Percentiles rank a stretch among this genome's conserved stretches.
Evolutionary conservation across 2,888 invertebrate species (phyloP).

Genomic region (Aquatica leii): DNA sequence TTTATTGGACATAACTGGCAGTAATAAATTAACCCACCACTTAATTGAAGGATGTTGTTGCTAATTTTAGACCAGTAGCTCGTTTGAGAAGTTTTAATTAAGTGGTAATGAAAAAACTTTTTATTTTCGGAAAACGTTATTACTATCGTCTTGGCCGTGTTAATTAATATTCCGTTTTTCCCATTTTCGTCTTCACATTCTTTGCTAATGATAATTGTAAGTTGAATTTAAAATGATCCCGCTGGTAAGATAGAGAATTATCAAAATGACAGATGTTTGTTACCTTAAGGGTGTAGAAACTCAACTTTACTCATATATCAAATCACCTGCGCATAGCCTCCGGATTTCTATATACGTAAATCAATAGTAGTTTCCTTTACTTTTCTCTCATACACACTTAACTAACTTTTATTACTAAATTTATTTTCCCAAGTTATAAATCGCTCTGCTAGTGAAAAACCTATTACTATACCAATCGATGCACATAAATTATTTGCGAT

Average conservation of each 20-base stretch:
- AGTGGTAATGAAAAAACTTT: constrained; percentile 35
- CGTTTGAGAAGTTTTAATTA: constrained; percentile 37
- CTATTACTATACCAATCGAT: no score
- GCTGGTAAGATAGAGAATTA: not conserved
- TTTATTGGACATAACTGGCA: constrained; percentile 31
- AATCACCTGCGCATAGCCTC: constrained; percentile 20
- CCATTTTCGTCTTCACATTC: no score
- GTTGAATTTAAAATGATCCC: not conserved
- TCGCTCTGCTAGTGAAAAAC: no score
- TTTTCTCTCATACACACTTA: constrained; percentile 7
- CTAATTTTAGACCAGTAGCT: constrained; percentile 24
- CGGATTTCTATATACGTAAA: constrained; percentile 16
- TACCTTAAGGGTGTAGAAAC: constrained; percentile 3
- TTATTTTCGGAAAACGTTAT: constrained; percentile 11
- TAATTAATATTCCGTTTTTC: constrained; percentile 29
- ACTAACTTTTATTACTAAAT: constrained; percentile 10
- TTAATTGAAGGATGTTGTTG: constrained; percentile 39
- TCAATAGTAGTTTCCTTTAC: constrained; percentile 19
- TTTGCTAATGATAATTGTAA: not conserved
- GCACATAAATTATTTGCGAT: no score
- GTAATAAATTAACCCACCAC: constrained; percentile 34
- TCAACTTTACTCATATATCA: constrained; percentile 19
- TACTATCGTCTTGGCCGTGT: constrained; percentile 14
- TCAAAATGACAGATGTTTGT: constrained; percentile 12
- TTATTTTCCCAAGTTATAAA: not conserved